These are phyloP conservation scores for Spongia lamella DNA, from an alignment of 37 sponge, comb jelly and placozoan species.

Conservation along the genomic window DNA sequence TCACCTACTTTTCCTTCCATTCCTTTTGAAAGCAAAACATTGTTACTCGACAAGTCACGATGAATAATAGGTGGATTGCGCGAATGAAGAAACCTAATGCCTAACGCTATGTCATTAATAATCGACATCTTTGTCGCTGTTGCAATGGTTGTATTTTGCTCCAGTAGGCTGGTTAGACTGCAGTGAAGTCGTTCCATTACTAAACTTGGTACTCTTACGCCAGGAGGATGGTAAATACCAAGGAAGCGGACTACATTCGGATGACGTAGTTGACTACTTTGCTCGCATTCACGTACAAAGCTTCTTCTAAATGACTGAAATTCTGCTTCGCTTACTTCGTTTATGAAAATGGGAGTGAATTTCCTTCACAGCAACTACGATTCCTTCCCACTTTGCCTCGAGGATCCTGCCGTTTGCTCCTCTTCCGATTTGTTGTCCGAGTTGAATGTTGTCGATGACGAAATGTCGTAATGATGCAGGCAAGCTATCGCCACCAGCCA, in stretches of 20 bases:
- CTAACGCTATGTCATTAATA: not conserved
- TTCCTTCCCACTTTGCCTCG: too few relatives aligned
- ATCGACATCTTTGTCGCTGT: not conserved
- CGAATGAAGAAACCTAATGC: slow-evolving; percentile 3
- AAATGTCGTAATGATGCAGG: too few relatives aligned
- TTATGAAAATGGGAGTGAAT: too few relatives aligned
- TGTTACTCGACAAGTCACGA: slow-evolving; percentile 8
- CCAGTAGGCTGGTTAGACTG: not conserved
- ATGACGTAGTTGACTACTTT: not conserved
- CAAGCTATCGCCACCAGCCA: too few relatives aligned
- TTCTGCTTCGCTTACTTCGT: too few relatives aligned
- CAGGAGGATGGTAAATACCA: slow-evolving; percentile 1
- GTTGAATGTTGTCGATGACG: too few relatives aligned
- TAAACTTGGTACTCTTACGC: not conserved
- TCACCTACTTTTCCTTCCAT: slow-evolving; percentile 5
- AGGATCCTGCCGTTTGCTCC: too few relatives aligned
- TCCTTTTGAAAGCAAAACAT: slow-evolving; percentile 12
- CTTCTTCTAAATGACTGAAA: too few relatives aligned
- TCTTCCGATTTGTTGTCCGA: too few relatives aligned
- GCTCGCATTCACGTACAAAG: not conserved
- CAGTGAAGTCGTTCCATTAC: slow-evolving; percentile 2
- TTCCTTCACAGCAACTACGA: too few relatives aligned
- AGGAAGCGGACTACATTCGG: slow-evolving; percentile 9
- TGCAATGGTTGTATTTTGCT: not conserved
- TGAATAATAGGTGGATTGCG: slow-evolving; percentile 12